phyloP scores from a whole-genome alignment of 2,797 vertebrate species.

The Chiroxiphia lanceolata region DNA sequence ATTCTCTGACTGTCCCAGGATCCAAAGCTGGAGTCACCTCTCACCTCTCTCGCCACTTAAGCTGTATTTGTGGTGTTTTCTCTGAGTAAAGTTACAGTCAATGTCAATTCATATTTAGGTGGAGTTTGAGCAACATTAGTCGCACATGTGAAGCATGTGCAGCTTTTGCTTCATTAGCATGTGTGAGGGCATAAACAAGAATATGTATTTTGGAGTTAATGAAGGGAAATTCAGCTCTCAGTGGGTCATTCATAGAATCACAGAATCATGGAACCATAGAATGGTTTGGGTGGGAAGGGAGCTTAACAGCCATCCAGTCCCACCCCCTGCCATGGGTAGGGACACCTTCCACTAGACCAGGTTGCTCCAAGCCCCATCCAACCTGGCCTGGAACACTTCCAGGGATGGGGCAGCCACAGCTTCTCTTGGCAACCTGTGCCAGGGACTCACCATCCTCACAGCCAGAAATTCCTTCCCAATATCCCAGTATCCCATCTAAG shows the following conservation, averaged over 20 bases:
- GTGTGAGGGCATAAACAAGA: not conserved
- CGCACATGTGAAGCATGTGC: not conserved
- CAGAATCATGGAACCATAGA: not conserved
- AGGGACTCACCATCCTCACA: not conserved
- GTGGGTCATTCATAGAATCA: not conserved
- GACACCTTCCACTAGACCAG: not conserved
- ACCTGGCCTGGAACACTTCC: not conserved
- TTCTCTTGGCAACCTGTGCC: not conserved
- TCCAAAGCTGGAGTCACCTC: not conserved
- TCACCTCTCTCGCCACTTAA: not conserved
- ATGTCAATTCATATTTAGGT: not conserved
- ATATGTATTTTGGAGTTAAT: not conserved
- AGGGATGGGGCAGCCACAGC: not conserved
- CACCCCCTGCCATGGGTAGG: not conserved
- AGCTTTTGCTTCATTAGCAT: not conserved
- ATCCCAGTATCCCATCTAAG: not conserved
- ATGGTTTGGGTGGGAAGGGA: not conserved
- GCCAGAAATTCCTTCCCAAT: not conserved
- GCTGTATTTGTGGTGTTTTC: not conserved
- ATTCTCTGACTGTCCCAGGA: not conserved
- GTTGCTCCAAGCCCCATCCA: not conserved
- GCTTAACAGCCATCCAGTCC: not conserved
- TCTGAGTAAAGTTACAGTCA: not conserved
- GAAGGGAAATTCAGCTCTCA: not conserved
- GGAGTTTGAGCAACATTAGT: not conserved